Conservation (phyloP, 37 sponge, comb jelly and placozoan species). For the Sycon ciliatum region DNA sequence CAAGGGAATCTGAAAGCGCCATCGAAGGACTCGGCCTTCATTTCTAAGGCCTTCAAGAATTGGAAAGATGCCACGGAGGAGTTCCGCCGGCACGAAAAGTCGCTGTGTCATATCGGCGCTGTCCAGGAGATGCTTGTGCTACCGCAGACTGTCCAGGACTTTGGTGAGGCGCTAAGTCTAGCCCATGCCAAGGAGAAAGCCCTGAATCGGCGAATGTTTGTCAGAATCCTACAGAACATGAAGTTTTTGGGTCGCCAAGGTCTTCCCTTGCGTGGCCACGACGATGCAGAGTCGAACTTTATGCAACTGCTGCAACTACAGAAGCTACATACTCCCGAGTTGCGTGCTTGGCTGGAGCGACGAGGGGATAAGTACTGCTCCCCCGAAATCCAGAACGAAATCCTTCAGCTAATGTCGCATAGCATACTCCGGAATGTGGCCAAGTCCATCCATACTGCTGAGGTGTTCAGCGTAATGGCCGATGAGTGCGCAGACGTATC, state of each 20-base stretch:
- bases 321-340: slow-evolving; percentile 1
- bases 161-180: no score
- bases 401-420: slow-evolving; percentile 1
- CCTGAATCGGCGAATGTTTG: no score
- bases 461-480: not conserved
- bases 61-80: no score
- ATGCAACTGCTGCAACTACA: slow-evolving; percentile 13
- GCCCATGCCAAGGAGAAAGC: no score
- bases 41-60: no score
- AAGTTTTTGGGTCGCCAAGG: not conserved
- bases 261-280: slow-evolving; percentile 2
- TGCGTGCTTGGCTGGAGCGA: slow-evolving; percentile 10
- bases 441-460: not conserved
- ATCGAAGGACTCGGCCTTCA: no score
- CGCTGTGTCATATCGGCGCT: no score
- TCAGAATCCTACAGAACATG: no score
- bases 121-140: no score
- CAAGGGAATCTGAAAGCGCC: no score
- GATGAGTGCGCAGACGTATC: not conserved
- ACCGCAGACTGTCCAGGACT: no score
- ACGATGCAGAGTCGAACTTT: not conserved
- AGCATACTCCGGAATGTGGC: slow-evolving; percentile 3
- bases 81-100: no score
- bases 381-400: slow-evolving; percentile 11
- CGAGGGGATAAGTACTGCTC: slow-evolving; percentile 9